Evolutionary conservation across 1,140 invertebrate species (phyloP).

Genomic region (Trichonephila clavipes): DNA sequence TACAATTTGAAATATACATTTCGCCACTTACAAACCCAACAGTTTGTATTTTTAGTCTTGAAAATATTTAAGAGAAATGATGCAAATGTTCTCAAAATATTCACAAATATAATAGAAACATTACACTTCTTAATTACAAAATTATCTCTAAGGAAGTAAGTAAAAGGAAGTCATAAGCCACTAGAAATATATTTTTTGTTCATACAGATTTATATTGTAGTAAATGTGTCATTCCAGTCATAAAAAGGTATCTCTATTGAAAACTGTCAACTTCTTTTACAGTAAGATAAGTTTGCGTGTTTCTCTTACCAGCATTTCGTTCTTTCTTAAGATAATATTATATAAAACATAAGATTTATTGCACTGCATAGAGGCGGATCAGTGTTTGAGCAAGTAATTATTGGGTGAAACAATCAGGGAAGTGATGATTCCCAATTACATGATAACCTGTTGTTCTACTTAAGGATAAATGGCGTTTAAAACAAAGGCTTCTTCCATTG

Average conservation of each 20-base stretch:
- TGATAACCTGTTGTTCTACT: slow-evolving; percentile 40
- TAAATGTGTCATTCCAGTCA: neutral
- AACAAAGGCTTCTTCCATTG: slow-evolving; percentile 28
- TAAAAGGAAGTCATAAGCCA: neutral
- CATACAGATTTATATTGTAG: neutral
- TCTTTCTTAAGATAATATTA: neutral
- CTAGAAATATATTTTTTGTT: neutral
- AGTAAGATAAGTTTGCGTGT: neutral
- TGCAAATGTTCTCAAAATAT: too few species aligned
- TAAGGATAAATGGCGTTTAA: slow-evolving; percentile 16
- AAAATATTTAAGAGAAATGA: too few species aligned
- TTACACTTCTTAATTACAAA: too few species aligned
- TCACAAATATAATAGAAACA: too few species aligned
- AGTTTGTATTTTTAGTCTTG: too few species aligned
- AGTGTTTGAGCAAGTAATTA: slow-evolving; percentile 9
- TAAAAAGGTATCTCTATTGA: neutral
- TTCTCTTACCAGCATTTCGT: neutral
- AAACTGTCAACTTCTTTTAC: neutral
- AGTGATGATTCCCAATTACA: slow-evolving; percentile 16
- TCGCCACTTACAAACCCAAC: too few species aligned
- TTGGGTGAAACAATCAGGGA: slow-evolving; percentile 39
- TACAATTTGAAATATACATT: too few species aligned
- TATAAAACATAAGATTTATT: slow-evolving; percentile 12
- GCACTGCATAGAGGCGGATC: neutral
- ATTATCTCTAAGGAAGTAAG: too few species aligned